Evolutionary conservation across 2,797 vertebrate species (phyloP).

Genomic region (Lateolabrax maculatus): DNA sequence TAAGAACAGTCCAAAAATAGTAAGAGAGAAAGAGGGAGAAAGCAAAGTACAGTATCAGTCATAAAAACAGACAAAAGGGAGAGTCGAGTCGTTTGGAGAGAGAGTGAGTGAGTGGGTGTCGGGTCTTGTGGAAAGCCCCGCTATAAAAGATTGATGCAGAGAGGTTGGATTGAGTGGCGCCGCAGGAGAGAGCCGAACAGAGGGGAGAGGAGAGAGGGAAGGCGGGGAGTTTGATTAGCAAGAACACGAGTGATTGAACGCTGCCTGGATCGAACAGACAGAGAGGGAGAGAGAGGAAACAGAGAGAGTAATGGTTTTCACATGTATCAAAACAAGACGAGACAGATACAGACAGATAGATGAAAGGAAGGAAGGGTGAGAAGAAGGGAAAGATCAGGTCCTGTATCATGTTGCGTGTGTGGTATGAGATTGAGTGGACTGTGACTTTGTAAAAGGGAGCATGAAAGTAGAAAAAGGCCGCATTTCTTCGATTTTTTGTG

Average conservation of each 20-base stretch:
- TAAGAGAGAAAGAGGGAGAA: background rate
- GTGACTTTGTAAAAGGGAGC: background rate
- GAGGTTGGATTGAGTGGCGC: slow-evolving; percentile 45
- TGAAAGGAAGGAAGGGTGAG: background rate
- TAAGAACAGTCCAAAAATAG: slow-evolving; percentile 15
- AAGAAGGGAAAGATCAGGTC: background rate
- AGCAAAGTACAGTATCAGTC: background rate
- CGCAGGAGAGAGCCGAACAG: slow-evolving; percentile 12
- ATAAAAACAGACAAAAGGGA: slow-evolving; percentile 3
- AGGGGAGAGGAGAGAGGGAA: background rate
- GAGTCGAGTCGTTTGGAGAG: background rate
- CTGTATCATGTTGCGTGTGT: background rate
- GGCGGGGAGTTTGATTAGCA: slow-evolving; percentile 42
- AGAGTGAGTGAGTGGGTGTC: slow-evolving; percentile 24
- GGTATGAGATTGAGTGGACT: background rate
- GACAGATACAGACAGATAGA: background rate
- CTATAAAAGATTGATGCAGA: slow-evolving; percentile 58
- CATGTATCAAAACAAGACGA: background rate
- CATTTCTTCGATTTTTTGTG: background rate
- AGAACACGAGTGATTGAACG: slow-evolving; percentile 31
- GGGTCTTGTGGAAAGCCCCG: slow-evolving; percentile 43
- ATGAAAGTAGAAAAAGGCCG: background rate
- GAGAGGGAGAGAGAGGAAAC: no score
- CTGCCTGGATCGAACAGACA: background rate
- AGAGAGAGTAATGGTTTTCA: background rate